Percentiles rank a stretch among this genome's conserved stretches.
phyloP scores from a whole-genome alignment of 1,140 invertebrate species.

The Bombus waltoni region DNA sequence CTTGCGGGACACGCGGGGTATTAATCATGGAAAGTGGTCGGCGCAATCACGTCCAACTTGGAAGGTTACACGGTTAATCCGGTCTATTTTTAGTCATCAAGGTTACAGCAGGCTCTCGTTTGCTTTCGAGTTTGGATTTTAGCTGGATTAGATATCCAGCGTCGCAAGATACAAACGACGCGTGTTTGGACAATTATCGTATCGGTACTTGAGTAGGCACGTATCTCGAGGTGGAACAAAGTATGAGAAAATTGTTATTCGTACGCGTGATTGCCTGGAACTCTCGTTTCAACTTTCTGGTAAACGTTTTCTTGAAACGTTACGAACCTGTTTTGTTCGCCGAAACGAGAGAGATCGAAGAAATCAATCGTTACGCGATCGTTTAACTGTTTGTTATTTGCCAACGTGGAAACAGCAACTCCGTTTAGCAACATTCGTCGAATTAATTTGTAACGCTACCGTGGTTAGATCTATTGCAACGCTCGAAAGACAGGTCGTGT shows the following conservation, averaged over 20 bases:
- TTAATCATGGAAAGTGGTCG: constrained; percentile 36
- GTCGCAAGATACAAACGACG: neutral
- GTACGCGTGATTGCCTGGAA: too few relatives aligned
- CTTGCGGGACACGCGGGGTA: neutral
- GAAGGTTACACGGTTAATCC: constrained; percentile 36
- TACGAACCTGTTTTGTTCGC: too few relatives aligned
- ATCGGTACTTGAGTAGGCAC: too few relatives aligned
- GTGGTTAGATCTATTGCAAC: neutral
- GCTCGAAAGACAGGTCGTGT: neutral
- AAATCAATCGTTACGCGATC: too few relatives aligned
- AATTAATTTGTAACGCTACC: neutral
- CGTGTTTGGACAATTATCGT: too few relatives aligned
- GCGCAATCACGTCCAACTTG: neutral
- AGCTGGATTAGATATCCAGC: neutral
- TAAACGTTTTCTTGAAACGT: too few relatives aligned
- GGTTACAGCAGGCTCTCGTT: neutral
- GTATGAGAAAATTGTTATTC: too few relatives aligned
- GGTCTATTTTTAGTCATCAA: constrained; percentile 1
- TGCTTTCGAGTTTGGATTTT: neutral
- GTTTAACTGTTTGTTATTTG: too few relatives aligned
- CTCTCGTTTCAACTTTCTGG: too few relatives aligned
- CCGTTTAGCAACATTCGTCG: neutral
- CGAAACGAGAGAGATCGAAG: too few relatives aligned
- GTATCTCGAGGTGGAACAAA: too few relatives aligned
- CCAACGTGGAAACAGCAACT: too few relatives aligned